These are phyloP conservation scores for Cariama cristata DNA, from an alignment of 2,113 vertebrate genomes.

Conservation along the genomic window DNA sequence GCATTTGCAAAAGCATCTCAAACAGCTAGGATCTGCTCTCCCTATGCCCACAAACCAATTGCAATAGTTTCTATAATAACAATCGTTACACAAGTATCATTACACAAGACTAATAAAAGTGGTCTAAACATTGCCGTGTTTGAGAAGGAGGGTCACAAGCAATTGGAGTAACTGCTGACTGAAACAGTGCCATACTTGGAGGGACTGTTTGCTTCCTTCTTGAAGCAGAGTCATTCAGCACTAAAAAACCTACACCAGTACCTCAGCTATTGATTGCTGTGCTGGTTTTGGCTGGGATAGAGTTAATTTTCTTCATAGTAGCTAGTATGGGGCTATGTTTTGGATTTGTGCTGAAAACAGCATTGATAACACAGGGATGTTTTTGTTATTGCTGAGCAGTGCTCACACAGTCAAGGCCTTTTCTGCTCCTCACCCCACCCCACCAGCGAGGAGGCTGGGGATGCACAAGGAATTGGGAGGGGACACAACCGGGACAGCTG, in stretches of 20 bases:
- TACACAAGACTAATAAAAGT: not conserved
- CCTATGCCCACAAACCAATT: not conserved
- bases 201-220: not conserved
- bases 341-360: too few species aligned
- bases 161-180: not conserved
- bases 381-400: too few species aligned
- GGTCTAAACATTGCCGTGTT: accelerated
- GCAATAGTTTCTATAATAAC: not conserved
- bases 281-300: too few species aligned
- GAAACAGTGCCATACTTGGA: too few species aligned
- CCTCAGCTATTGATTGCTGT: not conserved
- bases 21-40: not conserved
- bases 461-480: too few species aligned
- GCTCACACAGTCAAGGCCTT: too few species aligned
- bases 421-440: too few species aligned
- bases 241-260: accelerated
- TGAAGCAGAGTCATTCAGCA: not conserved
- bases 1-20: not conserved
- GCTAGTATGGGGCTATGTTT: too few species aligned
- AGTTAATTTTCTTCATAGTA: too few species aligned
- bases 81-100: not conserved
- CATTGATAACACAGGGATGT: too few species aligned
- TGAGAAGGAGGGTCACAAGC: not conserved
- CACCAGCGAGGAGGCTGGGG: too few species aligned
- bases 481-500: too few species aligned